Evolutionary conservation across 2,797 vertebrate species (phyloP).

Genomic region (Danio tinwini): DNA sequence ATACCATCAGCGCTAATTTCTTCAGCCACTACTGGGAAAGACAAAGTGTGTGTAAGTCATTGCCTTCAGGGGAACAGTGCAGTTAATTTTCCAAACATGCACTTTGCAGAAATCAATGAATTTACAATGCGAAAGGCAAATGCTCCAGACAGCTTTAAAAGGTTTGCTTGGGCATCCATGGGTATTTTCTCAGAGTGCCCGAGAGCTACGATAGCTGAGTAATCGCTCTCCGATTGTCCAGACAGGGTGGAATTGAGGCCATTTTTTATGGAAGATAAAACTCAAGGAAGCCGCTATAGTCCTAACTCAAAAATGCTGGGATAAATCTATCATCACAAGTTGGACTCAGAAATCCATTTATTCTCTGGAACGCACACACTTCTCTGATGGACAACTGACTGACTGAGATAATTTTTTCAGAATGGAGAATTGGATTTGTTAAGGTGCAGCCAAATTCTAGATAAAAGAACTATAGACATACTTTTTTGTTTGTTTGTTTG

Average conservation of each 20-base stretch:
- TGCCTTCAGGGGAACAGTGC: slow-evolving; percentile 27
- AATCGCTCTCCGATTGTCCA: slow-evolving; percentile 44
- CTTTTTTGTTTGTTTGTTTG: not conserved
- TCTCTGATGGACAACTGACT: slow-evolving; percentile 36
- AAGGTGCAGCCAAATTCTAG: not conserved
- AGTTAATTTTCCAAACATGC: slow-evolving; percentile 56
- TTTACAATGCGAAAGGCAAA: slow-evolving; percentile 44
- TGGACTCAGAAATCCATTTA: slow-evolving; percentile 44
- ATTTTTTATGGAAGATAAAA: slow-evolving; percentile 41
- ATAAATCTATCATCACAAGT: slow-evolving; percentile 49
- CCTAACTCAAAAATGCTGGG: slow-evolving; percentile 31
- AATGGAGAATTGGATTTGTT: slow-evolving; percentile 8
- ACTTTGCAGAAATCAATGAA: slow-evolving; percentile 52
- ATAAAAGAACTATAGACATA: not conserved
- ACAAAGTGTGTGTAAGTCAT: slow-evolving; percentile 32
- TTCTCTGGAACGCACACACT: slow-evolving; percentile 26
- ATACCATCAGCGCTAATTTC: slow-evolving; percentile 20
- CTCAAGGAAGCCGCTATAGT: slow-evolving; percentile 13
- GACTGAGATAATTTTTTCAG: slow-evolving; percentile 2
- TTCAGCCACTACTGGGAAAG: slow-evolving; percentile 37
- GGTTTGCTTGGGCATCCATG: slow-evolving; percentile 30
- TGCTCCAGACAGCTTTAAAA: slow-evolving; percentile 38
- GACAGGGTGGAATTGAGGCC: slow-evolving; percentile 45
- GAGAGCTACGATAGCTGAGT: slow-evolving; percentile 34
- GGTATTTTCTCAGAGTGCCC: slow-evolving; percentile 34